Evolutionary conservation across 2,888 invertebrate genomes (phyloP), one percentile per base, ranked within the genome.

Genomic region (Eueremaeus valkanovi): DNA sequence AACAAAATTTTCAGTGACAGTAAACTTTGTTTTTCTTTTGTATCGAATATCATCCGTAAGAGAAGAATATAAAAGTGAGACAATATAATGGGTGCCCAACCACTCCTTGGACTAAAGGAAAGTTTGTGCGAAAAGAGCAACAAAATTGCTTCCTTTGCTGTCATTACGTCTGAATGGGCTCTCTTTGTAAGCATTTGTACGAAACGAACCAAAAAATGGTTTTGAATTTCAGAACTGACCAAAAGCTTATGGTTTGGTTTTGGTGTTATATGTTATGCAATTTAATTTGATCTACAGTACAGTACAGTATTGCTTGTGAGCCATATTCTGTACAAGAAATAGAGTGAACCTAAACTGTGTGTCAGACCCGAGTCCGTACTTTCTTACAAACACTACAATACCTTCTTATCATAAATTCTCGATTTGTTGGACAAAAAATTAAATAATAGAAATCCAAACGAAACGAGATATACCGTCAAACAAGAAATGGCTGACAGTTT

Each of bases 141-240:
- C 68, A 68, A 68, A 63, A 40, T 68, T 68, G 68, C 24, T 68
- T 68, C 68, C 68, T 68, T 68, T 68, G 63, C 36, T 63, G 63
- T 63, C 63, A 63, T 63, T 63, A 63, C 63, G 63, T 63, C 21
- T 63, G 63, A 63, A 63, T 63, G 63, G 29, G 5, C 36, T 31
- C 3, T 55, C 63, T 63, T 63, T 63, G 63, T 63, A 21, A 31
- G 36, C 18, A 36, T 63, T 63, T 63, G 63, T 63, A 21, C 16
- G 36, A 2, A 36, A 2, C 9, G 63, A 2, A 63, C 33, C 63
- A 63, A 63, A 63, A 36, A 33, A 16, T 29, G 36, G 63, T 63
- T 63, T 63, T 33, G 36, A 33, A 18, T 63, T 63, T 63, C 63
- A 63, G 6, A n/a, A 33, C 63, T 63, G 63, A 63, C 63, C 63